A percentile compares a stretch with the other conserved stretches of the same genome.
These are phyloP conservation scores for Drosophila paramelanica DNA, from an alignment of 2,888 invertebrate species.

Conservation along the genomic window DNA sequence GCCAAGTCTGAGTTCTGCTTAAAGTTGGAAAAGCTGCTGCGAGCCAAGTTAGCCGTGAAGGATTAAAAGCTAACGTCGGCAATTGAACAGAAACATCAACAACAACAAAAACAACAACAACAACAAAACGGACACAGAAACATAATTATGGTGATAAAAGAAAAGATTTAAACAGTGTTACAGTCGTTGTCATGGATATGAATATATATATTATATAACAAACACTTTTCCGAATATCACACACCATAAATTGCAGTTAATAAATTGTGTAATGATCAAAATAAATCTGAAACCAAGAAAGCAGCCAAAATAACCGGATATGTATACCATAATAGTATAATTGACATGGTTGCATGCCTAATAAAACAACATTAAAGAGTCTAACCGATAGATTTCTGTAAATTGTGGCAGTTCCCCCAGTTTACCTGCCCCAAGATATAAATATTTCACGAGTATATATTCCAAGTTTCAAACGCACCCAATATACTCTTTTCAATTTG, in stretches of 20 bases:
- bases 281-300: not conserved
- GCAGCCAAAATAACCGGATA: not conserved
- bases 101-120: not conserved
- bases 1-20: constrained; percentile 65
- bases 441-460: too few relatives aligned
- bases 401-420: too few relatives aligned
- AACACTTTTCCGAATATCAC: constrained; percentile 1
- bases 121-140: not conserved
- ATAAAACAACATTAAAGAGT: too few relatives aligned
- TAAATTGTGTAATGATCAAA: constrained; percentile 22
- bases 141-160: not conserved
- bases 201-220: constrained; percentile 16
- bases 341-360: too few relatives aligned
- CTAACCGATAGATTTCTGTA: too few relatives aligned
- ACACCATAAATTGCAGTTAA: constrained; percentile 44
- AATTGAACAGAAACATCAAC: too few relatives aligned
- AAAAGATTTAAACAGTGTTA: constrained; percentile 9
- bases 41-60: constrained; percentile 46
- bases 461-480: too few relatives aligned
- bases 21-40: constrained; percentile 52
- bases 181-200: constrained; percentile 13
- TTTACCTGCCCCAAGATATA: too few relatives aligned
- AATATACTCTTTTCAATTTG: too few relatives aligned
- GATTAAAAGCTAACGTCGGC: constrained; percentile 6
- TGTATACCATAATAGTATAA: not conserved